Percentiles rank a stretch among this genome's conserved stretches.
Evolutionary conservation across 2,113 vertebrate species (phyloP).

Genomic region (Antennarius striatus): DNA sequence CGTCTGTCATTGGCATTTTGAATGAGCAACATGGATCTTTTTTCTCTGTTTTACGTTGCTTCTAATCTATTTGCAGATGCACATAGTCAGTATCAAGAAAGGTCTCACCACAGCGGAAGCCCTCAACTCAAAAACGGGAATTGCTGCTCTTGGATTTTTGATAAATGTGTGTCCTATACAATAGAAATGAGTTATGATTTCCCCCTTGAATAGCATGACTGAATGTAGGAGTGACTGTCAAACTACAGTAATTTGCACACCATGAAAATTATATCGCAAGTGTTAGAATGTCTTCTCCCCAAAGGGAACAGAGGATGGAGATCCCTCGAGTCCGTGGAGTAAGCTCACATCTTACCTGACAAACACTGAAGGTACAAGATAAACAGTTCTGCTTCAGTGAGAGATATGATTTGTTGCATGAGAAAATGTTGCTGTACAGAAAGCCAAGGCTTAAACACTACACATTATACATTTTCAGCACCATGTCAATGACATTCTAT

Average conservation of each 20-base stretch:
- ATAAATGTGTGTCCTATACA: slow-evolving; percentile 51
- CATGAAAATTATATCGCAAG: neutral
- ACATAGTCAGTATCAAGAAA: slow-evolving; percentile 73
- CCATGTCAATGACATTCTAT: too few relatives aligned
- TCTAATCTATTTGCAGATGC: slow-evolving; percentile 60
- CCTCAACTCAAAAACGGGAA: slow-evolving; percentile 32
- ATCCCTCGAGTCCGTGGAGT: slow-evolving; percentile 32
- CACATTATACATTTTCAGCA: too few relatives aligned
- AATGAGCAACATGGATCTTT: neutral
- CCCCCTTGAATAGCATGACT: too few relatives aligned
- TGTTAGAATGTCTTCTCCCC: neutral
- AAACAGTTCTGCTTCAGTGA: neutral
- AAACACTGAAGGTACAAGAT: neutral
- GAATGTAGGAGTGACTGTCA: too few relatives aligned
- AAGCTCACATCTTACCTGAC: slow-evolving; percentile 53
- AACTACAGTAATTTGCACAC: too few relatives aligned
- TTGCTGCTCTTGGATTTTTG: slow-evolving; percentile 73
- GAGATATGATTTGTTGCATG: neutral
- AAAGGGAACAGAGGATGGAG: slow-evolving; percentile 49
- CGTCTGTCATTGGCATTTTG: neutral
- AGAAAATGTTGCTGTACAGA: too few relatives aligned
- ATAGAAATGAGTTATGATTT: neutral
- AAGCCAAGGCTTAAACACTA: too few relatives aligned
- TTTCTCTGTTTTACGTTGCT: neutral
- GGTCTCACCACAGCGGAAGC: slow-evolving; percentile 25